phyloP scores from a whole-genome alignment of 2,888 invertebrate species.

The Cheilosia soror region DNA sequence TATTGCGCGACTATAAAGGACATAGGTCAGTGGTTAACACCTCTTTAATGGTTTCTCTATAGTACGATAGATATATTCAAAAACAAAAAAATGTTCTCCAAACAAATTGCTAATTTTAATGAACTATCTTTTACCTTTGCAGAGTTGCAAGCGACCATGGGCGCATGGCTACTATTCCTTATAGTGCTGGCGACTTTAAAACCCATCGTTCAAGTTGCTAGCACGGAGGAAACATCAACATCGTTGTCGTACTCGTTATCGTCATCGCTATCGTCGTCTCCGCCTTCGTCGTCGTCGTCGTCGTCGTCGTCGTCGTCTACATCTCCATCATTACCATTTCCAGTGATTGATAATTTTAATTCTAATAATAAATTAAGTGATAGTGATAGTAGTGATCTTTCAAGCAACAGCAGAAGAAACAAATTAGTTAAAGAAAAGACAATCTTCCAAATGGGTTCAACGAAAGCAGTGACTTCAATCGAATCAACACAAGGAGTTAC shows the following conservation, averaged over 20 bases:
- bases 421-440: constrained; percentile 69
- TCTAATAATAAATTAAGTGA: constrained; percentile 75
- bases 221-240: constrained; percentile 83
- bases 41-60: constrained; percentile 16
- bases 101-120: constrained; percentile 8
- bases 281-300: constrained; percentile 47
- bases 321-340: constrained; percentile 70
- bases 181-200: constrained; percentile 84
- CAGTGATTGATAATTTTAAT: constrained; percentile 75
- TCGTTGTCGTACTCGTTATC: constrained; percentile 70
- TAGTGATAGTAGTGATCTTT: constrained; percentile 70
- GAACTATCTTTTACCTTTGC: constrained; percentile 78
- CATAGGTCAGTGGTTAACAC: constrained; percentile 54
- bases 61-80: not conserved
- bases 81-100: not conserved
- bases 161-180: constrained; percentile 84
- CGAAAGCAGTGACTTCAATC: constrained; percentile 26
- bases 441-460: constrained; percentile 63
- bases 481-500: constrained; percentile 8
- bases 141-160: constrained; percentile 85
- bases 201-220: constrained; percentile 84
- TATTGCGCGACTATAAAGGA: constrained; percentile 47
- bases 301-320: constrained; percentile 64
- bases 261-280: constrained; percentile 70
- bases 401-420: constrained; percentile 35